Evolutionary conservation across 1,140 invertebrate genomes (phyloP), one percentile per base, ranked within the genome.

Genomic region (Matsumurasca onukii): DNA sequence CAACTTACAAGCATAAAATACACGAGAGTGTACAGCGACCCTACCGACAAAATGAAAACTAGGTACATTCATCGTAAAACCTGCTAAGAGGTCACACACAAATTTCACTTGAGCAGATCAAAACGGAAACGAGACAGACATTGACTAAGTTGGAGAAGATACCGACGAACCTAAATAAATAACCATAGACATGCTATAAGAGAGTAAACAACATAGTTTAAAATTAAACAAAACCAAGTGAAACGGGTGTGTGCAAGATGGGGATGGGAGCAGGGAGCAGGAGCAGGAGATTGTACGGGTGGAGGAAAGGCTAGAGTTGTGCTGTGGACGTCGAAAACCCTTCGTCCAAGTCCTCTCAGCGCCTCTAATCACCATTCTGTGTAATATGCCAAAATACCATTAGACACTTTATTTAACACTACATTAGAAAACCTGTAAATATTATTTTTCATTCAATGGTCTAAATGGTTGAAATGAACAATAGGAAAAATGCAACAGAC

Each of bases 351-450:
- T 52, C 49, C 22, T 52, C 49, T 39, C 20, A 22, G 12, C 22
- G 13, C 49, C 13, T 52, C 49, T 52, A 52, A 52, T 52, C 49
- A 5, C 49, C 49, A 52, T 52, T 52, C 49, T 52, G 49, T 52
- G 49, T 52, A 22, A 22, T 15, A 52, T 52, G 49, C 49, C 49
- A 52, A 52, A 52, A 52, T 52, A 52, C 49, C 22, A 52, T 52
- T 52, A 52, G 49, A 52, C 49, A 52, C 49, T 52, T n/a, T 52
- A 52, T 13, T 15, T 20, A 22, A 5, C 12, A 52, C 49, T 52
- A 52, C 12, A 13, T 52, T 52, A 45, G 12, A 52, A 52, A 12
- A 52, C 49, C 49, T 52, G 49, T 52, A 52, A 52, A 52, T 22
- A 52, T 5, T 52, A 15, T n/a, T n/a, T n/a, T n/a, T n/a, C n/a